Evolutionary conservation across 2,113 vertebrate species (phyloP), one percentile per base, ranked within the genome.

Genomic region (Scomber japonicus): DNA sequence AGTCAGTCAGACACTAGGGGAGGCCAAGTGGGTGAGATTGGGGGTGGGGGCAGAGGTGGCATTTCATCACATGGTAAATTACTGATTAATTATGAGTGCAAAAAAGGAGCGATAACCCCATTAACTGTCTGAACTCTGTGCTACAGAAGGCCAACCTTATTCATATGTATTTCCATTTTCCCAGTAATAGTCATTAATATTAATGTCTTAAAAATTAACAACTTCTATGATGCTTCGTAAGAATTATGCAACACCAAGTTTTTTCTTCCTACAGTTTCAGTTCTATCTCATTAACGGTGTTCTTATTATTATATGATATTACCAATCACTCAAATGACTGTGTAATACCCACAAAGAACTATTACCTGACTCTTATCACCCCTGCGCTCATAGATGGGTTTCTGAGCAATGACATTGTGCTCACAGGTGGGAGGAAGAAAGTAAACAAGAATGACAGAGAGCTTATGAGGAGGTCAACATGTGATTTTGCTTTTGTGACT

Each of bases 101-200:
- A 51, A 21, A 78, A 55, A 57, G 11, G 55, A 64, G 61, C 16
- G 5, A 65, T 51, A 61, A 55, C 53, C 10, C 19, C 50, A 60
- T 65, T 17, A 54, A 55, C 19, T 40, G 2, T 56, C 9, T 59
- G 51, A 53, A 5, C 57, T 45, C 51, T 55, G 10, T 45, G 13
- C 21, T 35, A 24, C 17, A n/a, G 11, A 31, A 14, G 4, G 40
- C 14, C 21, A 30, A 6, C 6, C 44, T 5, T 51, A n/a, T 44
- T 49, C 3, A 40, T 70, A 31, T 62, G 60, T n/a, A 75, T 65
- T 48, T 56, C 9, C 15, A 35, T 5, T 27, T 14, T n/a, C 5
- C 9, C 15, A 48, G 5, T 63, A 40, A 75, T 44, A 51, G 5
- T 13, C 45, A 70, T 70, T 45, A 46, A 82, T 63, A 64, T 54